Evolutionary conservation across 1,140 invertebrate genomes (phyloP), one percentile per base, ranked within the genome.

Genomic region (Asobara japonica): DNA sequence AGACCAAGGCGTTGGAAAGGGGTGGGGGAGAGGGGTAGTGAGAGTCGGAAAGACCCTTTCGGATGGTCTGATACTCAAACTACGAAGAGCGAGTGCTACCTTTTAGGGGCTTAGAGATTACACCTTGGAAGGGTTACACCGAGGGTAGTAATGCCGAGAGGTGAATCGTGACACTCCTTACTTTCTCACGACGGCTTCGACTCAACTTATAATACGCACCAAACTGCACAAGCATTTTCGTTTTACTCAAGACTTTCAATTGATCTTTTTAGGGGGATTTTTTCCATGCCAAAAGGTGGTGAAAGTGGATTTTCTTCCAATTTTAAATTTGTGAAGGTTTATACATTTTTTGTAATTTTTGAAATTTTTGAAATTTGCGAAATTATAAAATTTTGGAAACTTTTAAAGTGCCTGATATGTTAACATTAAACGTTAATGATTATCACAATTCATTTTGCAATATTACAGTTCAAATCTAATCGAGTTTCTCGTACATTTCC

Each of bases 81-180:
- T 80, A 18, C 16, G 27, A 6, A 1, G n/a, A 16, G 5, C 2
- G 77, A 77, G 74, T 79, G 84, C 78, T 82, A 82, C 82, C 84
- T 86, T 84, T 86, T 84, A 84, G 83, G 68, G 80, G 84, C 83
- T 86, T 86, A 86, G 80, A 83, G 83, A 84, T 85, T 83, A 85
- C 81, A 83, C 82, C 83, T 78, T 78, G 77, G 18, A 75, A 76
- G 74, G 76, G 13, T 33, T 18, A 29, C 27, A 51, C 41, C 5
- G 11, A 27, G 69, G 71, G 80, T 81, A 80, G 81, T 80, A 83
- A 82, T 82, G 80, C 80, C 76, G 79, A 84, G 80, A 85, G 79
- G 78, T 60, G 62, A 38, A 48, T 76, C 74, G 74, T 79, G 77
- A 76, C 81, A 84, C 80, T 73, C 80, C 80, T 76, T 75, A 78